Evolutionary conservation across 1,140 invertebrate species (phyloP), one percentile per base, ranked within the genome.

Genomic region (Monochamus saltuarius): DNA sequence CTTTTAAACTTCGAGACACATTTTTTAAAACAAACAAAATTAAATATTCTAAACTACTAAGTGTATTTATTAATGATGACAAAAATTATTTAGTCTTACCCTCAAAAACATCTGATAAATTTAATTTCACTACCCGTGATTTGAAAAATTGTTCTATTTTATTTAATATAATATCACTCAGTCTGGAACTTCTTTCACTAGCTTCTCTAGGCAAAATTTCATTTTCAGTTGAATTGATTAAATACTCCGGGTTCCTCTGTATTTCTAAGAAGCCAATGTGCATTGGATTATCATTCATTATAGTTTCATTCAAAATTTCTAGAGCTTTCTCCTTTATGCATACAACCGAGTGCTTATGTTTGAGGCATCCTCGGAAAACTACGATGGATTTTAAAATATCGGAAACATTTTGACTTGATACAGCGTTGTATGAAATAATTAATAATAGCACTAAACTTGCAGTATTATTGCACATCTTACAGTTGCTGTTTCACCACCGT

Each of bases 231-330:
- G 46, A 60, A 35, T 75, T 69, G 14, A 62, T 22, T 9, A 63
- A 36, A 58, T 68, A 76, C n/a, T 72, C 61, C 2, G 68, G 74
- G 68, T 82, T 80, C 38, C 67, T 79, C 3, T 79, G 82, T 34
- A 87, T 78, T 49, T 84, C 83, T 62, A 79, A 82, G 37, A 85
- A 69, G 14, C 77, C 76, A 67, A 84, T 81, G 13, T 75, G 75
- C 67, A 84, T 83, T 13, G 83, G 81, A 34, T 78, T 78, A 47
- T 86, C 82, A 61, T 83, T 82, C 37, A 75, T 70, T 4, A 82
- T 76, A 1, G 82, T 83, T 1, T 74, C 66, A 40, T 85, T 82
- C 11, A 87, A 61, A 2, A 82, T 71, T 1, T 81, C 75, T n/a
- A 85, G 65, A 0, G 81, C 78, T 16, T 80, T 72, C 35, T 75